Conservation (phyloP, 2,797 vertebrate species). For the Paratrypauchen microcephalus region DNA sequence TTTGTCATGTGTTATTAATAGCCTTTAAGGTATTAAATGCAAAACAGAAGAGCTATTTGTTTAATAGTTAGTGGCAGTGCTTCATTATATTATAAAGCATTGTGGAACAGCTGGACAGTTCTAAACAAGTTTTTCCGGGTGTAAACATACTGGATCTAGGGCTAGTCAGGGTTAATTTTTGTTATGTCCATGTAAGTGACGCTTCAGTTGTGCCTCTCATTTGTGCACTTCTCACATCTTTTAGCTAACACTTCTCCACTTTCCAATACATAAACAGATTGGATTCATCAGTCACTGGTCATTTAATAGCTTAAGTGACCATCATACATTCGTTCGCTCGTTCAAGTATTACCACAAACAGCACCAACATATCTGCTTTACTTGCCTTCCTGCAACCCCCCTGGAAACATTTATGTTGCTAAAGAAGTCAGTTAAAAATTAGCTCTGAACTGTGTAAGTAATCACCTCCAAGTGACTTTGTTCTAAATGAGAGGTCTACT, state of each 20-base stretch:
- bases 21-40: too few species aligned
- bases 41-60: too few species aligned
- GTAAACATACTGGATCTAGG: not conserved
- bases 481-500: not conserved
- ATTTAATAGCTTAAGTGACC: not conserved
- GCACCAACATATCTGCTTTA: not conserved
- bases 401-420: not conserved
- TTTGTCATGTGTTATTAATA: not conserved
- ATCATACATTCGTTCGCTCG: too few species aligned
- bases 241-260: too few species aligned
- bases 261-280: not conserved
- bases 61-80: not conserved
- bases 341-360: not conserved
- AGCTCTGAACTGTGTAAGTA: not conserved
- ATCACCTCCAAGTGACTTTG: conserved; percentile 2
- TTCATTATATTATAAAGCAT: not conserved
- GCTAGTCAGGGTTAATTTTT: too few species aligned
- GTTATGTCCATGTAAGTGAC: too few species aligned
- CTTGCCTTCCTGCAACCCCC: not conserved
- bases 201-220: too few species aligned
- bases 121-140: not conserved
- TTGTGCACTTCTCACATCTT: too few species aligned
- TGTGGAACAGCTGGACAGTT: not conserved
- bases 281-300: not conserved
- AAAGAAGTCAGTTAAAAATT: not conserved